A percentile compares a stretch with the other conserved stretches of the same genome.
These are phyloP conservation scores for Sterrhoptilus dennistouni DNA, from an alignment of 2,113 vertebrate species.

Conservation along the genomic window DNA sequence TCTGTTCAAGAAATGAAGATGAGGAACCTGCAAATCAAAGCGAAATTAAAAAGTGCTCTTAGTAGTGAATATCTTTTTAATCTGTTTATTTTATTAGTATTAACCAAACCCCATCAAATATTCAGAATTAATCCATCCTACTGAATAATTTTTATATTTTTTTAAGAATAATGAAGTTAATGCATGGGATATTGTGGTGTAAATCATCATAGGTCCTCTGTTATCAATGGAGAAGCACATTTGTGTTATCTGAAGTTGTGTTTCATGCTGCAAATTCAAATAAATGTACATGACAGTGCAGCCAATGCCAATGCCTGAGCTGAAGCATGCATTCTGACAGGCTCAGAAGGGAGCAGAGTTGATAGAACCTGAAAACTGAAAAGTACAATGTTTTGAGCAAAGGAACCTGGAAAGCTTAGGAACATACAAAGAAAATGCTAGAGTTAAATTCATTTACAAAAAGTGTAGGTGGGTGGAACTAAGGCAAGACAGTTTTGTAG, in stretches of 20 bases:
- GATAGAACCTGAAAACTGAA: not conserved
- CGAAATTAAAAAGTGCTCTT: not conserved
- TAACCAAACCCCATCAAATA: not conserved
- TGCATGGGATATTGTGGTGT: not conserved
- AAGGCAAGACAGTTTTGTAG: not conserved
- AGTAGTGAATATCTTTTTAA: not conserved
- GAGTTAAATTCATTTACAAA: not conserved
- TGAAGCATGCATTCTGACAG: not conserved
- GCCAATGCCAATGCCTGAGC: not conserved
- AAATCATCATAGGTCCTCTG: not conserved
- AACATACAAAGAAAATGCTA: not conserved
- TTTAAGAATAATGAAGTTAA: not conserved
- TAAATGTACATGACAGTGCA: not conserved
- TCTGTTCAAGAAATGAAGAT: not conserved
- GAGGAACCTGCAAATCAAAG: constrained; percentile 9
- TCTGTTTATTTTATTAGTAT: not conserved
- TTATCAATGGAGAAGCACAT: not conserved
- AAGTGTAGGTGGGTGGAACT: not conserved
- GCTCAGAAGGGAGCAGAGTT: not conserved
- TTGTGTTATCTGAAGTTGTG: not conserved
- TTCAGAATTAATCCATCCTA: not conserved
- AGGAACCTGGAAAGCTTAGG: not conserved
- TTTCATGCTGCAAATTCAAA: not conserved
- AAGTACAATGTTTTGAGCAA: not conserved
- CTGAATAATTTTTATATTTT: not conserved